Percentiles rank a stretch among this genome's conserved stretches.
Conservation (phyloP, 2,797 vertebrate genomes). For the Chiroxiphia lanceolata region DNA sequence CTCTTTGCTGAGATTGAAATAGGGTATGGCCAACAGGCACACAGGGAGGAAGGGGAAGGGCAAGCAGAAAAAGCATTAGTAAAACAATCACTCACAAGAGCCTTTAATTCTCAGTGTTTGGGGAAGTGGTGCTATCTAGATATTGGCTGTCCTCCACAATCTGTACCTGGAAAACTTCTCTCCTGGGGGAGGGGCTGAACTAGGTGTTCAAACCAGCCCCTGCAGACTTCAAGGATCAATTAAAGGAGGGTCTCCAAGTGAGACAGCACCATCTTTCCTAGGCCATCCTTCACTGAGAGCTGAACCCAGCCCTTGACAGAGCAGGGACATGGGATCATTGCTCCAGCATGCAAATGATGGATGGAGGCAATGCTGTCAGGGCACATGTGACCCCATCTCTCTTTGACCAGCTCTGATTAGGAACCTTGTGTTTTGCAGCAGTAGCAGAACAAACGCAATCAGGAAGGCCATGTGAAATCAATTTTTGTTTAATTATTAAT, state of each 20-base stretch:
- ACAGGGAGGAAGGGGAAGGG: not conserved
- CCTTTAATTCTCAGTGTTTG: not conserved
- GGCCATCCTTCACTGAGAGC: not conserved
- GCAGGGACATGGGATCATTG: fast-evolving
- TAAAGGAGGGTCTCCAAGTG: not conserved
- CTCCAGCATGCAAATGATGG: not conserved
- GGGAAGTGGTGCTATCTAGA: not conserved
- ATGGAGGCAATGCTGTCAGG: not conserved
- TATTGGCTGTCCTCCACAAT: not conserved
- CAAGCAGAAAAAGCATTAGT: not conserved
- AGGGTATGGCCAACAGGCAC: fast-evolving
- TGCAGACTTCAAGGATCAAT: not conserved
- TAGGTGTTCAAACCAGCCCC: not conserved
- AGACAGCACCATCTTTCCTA: not conserved
- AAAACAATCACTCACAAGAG: not conserved
- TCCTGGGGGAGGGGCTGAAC: not conserved
- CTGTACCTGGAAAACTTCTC: not conserved
- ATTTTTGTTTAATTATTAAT: conserved; percentile 60
- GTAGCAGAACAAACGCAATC: conserved; percentile 6
- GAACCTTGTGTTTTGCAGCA: not conserved
- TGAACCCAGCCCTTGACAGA: not conserved
- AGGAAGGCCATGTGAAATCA: conserved; percentile 15
- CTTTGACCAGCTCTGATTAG: not conserved
- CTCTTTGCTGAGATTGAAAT: not conserved
- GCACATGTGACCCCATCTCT: fast-evolving